Conservation (phyloP, 2,113 vertebrate genomes). For the Etheostoma cragini region DNA sequence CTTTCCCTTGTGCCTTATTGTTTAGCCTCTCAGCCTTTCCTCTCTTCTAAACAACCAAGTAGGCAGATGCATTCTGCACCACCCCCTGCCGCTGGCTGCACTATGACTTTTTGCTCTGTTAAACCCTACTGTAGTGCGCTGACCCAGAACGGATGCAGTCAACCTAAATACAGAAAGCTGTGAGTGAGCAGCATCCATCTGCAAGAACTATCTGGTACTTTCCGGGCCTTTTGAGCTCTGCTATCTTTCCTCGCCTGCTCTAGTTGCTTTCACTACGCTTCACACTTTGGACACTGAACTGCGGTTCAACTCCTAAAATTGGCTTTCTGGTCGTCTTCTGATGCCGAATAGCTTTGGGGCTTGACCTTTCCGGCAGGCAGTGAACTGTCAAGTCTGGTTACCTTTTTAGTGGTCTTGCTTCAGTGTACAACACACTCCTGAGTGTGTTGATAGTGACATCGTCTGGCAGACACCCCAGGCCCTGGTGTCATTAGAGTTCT, state of each 20-base stretch:
- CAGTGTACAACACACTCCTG: constrained; percentile 59
- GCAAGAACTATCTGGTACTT: constrained; percentile 61
- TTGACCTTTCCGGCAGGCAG: constrained; percentile 76
- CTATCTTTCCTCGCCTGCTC: constrained; percentile 47
- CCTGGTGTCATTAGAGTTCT: constrained; percentile 63
- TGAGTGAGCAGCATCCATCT: constrained; percentile 75
- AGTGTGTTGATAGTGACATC: constrained; percentile 71
- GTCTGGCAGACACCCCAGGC: constrained; percentile 60
- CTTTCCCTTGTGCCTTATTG: background rate
- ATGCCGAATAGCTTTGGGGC: constrained; percentile 68
- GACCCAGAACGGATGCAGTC: constrained; percentile 73
- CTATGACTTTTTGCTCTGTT: constrained; percentile 58
- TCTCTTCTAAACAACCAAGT: constrained; percentile 15
- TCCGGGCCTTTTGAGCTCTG: constrained; percentile 57
- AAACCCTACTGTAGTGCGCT: constrained; percentile 60
- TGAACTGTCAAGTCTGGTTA: constrained; percentile 76
- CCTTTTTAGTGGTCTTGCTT: constrained; percentile 68
- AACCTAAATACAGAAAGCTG: constrained; percentile 74
- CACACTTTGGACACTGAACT: constrained; percentile 71
- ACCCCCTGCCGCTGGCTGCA: constrained; percentile 29
- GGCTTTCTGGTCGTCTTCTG: constrained; percentile 57
- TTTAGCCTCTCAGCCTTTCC: constrained; percentile 11
- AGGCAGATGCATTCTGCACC: constrained; percentile 15
- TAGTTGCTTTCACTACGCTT: constrained; percentile 60
- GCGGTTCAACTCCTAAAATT: constrained; percentile 70